These are phyloP conservation scores for Corbicula japonica DNA, from an alignment of 2,888 invertebrate genomes.

Conservation along the genomic window DNA sequence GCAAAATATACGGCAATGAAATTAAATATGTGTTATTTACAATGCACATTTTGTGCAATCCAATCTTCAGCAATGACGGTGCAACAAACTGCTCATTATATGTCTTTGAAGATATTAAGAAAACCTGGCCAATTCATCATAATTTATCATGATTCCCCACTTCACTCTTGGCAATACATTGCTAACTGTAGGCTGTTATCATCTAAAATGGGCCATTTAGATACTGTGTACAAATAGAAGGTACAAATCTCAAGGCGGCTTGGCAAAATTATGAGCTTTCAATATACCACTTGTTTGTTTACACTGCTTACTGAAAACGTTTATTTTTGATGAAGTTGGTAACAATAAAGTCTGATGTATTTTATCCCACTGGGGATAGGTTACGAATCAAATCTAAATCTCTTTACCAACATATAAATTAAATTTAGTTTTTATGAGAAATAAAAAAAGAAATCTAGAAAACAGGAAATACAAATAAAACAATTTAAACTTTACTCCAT, in stretches of 20 bases:
- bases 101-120: slow-evolving; percentile 14
- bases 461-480: too few species aligned
- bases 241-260: slow-evolving; percentile 1
- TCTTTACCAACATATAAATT: too few species aligned
- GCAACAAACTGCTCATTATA: not conserved
- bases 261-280: slow-evolving; percentile 19
- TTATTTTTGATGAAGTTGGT: slow-evolving; percentile 19
- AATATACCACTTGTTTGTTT: slow-evolving; percentile 16
- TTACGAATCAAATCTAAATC: too few species aligned
- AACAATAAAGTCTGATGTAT: slow-evolving; percentile 5
- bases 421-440: too few species aligned
- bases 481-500: too few species aligned
- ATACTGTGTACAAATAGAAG: slow-evolving; percentile 30
- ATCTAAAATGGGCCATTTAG: slow-evolving; percentile 37
- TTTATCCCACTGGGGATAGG: not conserved
- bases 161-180: slow-evolving; percentile 20
- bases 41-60: not conserved
- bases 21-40: too few species aligned
- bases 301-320: slow-evolving; percentile 19
- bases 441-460: too few species aligned
- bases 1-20: too few species aligned
- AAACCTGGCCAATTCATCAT: slow-evolving; percentile 33
- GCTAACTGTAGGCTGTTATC: slow-evolving; percentile 28
- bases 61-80: not conserved
- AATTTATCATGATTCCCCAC: slow-evolving; percentile 20